Base-by-base conservation (phyloP, 2,888 invertebrate genomes). In the Agelastica alni region DNA sequence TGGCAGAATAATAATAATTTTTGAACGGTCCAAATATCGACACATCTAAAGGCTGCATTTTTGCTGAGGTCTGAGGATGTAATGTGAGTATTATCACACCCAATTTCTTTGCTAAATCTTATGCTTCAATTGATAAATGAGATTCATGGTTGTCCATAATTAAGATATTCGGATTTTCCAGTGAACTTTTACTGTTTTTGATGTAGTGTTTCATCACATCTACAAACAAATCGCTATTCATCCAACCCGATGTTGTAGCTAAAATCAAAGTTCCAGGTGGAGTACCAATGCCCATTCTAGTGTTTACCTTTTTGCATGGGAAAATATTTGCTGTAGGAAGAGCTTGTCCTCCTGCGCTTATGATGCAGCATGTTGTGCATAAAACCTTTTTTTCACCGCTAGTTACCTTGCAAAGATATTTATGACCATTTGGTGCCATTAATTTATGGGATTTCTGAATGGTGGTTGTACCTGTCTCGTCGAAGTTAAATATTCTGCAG, bases 391-490 rank as follows among this genome's bases (percentile, higher is more conserved):
- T 59, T 61, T 72, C 70, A 13, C 61, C 67, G 32, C 66, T 70
- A 9, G 70, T 69, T 9, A 69, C 53, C 31, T 60, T 53, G 1
- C 63, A 60, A 13, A 72, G 63, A 51, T 68, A 63, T 45, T 64
- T 71, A 7, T 31, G 28, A 3, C 68, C 69, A 56, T 63, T 66
- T 47, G 52, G 58, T 10, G 70, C 73, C 53, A 75, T 39, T n/a
- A 75, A 65, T 58, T 66, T 70, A 6, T 59, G 57, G 2, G 71
- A 67, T 44, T 67, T 70, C 53, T 72, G 70, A 0, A 72, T 72
- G 3, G 70, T 75, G 17, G 67, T 70, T 0, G 69, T 62, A 3
- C 64, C 67, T 14, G 71, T 74, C 61, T 74, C 71, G 53, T 72
- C 72, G 20, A 70, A 31, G 60, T 74, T 75, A 41, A 55, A 74